These are phyloP conservation scores for Pangasius larnaudii DNA, from an alignment of 2,797 vertebrate species.

Conservation along the genomic window DNA sequence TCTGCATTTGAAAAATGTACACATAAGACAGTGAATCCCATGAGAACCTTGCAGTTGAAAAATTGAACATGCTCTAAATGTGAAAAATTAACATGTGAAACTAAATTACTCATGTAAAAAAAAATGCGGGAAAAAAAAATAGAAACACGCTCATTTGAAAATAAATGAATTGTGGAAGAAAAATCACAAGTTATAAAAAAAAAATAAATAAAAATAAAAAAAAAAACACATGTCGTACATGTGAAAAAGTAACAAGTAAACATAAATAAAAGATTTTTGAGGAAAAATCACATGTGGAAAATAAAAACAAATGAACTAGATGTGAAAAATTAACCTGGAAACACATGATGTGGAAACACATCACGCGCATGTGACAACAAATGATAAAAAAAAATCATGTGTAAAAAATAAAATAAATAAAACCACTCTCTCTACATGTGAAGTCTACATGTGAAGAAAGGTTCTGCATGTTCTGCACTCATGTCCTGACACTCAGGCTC, in stretches of 20 bases:
- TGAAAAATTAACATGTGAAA: not conserved
- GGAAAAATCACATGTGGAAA: not conserved
- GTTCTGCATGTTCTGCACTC: not conserved
- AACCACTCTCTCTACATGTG: not conserved
- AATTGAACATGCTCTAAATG: not conserved
- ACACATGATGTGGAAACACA: not conserved
- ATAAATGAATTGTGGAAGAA: not conserved
- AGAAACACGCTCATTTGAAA: not conserved
- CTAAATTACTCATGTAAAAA: not conserved
- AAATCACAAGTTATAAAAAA: not conserved
- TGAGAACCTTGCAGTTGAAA: not conserved
- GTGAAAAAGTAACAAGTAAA: not conserved
- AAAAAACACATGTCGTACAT: not conserved
- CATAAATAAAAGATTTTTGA: not conserved
- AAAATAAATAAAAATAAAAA: not conserved
- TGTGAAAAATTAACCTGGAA: not conserved
- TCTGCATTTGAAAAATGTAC: not conserved
- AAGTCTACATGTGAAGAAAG: not conserved
- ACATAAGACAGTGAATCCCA: not conserved
- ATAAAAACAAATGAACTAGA: not conserved
- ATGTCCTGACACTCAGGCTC: not conserved
- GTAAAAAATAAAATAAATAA: not conserved
- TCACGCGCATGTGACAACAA: not conserved
- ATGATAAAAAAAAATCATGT: not conserved
- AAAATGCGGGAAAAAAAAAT: not conserved